phyloP scores from a whole-genome alignment of 1,140 invertebrate species.

The Drosophila aff. region DNA sequence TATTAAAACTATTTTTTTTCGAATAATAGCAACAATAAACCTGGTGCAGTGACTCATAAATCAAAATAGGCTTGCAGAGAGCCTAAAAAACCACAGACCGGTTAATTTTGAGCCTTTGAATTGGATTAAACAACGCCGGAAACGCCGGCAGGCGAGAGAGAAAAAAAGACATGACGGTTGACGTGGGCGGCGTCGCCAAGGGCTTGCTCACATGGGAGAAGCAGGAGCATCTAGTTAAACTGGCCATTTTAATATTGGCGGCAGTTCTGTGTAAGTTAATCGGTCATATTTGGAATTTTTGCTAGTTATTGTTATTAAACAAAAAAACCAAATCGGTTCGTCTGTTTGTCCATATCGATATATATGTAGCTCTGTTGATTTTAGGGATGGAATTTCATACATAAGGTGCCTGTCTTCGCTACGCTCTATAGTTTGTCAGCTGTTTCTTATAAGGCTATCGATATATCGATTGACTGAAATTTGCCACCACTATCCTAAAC shows the following conservation, averaged over 20 bases:
- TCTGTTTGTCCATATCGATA: slow-evolving; percentile 1
- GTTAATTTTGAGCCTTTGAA: background rate
- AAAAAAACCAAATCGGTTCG: background rate
- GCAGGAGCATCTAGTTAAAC: slow-evolving; percentile 97
- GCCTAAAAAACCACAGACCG: background rate
- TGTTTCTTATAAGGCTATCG: slow-evolving; percentile 1
- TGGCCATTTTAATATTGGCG: slow-evolving; percentile 95
- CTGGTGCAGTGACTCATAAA: background rate
- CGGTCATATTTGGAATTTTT: background rate
- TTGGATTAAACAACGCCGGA: slow-evolving; percentile 17
- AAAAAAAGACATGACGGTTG: slow-evolving; percentile 58
- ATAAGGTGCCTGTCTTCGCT: background rate
- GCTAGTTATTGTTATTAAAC: slow-evolving; percentile 19
- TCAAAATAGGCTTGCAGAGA: background rate
- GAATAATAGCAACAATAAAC: background rate
- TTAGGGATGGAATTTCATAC: background rate
- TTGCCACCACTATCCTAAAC: slow-evolving; percentile 2
- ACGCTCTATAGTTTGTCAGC: background rate
- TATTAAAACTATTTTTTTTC: slow-evolving; percentile 1
- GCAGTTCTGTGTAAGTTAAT: slow-evolving; percentile 95
- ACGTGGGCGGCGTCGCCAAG: slow-evolving; percentile 43
- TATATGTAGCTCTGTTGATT: background rate
- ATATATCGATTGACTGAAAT: background rate
- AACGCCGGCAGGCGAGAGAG: slow-evolving; percentile 36
- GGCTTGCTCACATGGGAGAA: slow-evolving; percentile 88